These are phyloP conservation scores for Trachymyrmex septentrionalis DNA, from an alignment of 1,140 invertebrate species.

Conservation along the genomic window DNA sequence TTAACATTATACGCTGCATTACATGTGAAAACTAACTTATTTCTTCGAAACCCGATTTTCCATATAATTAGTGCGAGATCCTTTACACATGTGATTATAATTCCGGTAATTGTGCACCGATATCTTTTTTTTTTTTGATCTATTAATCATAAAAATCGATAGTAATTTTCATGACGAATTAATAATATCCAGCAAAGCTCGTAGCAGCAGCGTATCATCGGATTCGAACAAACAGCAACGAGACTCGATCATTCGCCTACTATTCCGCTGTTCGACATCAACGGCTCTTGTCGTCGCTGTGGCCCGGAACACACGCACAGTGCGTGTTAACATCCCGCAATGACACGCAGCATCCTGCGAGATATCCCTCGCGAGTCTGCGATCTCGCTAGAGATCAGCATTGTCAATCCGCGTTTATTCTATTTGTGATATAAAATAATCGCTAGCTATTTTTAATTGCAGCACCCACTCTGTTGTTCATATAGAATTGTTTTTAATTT, in stretches of 20 bases:
- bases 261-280: slow-evolving; percentile 30
- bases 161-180: slow-evolving; percentile 13
- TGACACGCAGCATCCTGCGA: neutral
- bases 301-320: slow-evolving; percentile 7
- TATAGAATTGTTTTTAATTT: no score
- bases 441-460: no score
- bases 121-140: neutral
- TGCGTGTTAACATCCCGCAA: slow-evolving; percentile 39
- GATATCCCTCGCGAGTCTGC: neutral
- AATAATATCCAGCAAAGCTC: neutral
- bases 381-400: neutral
- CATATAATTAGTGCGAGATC: no score
- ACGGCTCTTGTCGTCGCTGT: neutral
- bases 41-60: no score
- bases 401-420: neutral
- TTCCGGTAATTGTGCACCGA: neutral
- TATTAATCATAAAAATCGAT: neutral
- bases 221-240: slow-evolving; percentile 7
- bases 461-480: no score
- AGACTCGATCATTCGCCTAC: slow-evolving; percentile 2
- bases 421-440: neutral
- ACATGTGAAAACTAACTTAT: no score
- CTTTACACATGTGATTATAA: neutral
- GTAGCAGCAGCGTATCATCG: neutral
- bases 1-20: no score